Base-by-base conservation (phyloP, 2,888 invertebrate species). In the Agrochola lychnidis region DNA sequence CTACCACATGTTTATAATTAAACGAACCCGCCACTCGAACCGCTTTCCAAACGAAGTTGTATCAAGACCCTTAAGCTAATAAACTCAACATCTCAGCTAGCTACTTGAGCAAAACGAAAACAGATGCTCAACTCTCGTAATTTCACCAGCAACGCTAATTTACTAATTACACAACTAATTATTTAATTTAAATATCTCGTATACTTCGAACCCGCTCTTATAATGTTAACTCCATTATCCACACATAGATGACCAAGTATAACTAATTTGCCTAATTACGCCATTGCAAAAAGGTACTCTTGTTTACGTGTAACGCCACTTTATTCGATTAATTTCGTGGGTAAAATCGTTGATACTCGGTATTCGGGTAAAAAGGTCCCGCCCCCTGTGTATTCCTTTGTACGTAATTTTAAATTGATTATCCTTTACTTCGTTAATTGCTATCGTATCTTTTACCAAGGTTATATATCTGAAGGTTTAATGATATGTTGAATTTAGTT, bases 91-190 rank as follows among this genome's bases (percentile, higher is more conserved):
- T 75, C 42, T 45, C 59, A 62, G 16, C 51, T 40, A 68, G 59
- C 51, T 73, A 57, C 68, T 87, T 59, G 51, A 82, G 75, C 51
- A 51, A 81, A 86, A 70, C 66, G 67, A 81, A 83, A 88, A 80
- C 84, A 86, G 88, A 88, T 80, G 82, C 72, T 80, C 76, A 74
- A 75, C 79, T 84, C 72, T 51, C 56, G 73, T 67, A 77, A 78
- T 71, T 81, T 71, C 70, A 80, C 75, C 73, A 89, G 77, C 85
- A 64, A 69, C 73, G 79, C 78, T 85, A 81, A 89, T 89, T 89
- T 78, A 86, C 83, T 84, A 85, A 89, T 89, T 89, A 89, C 76
- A 72, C 70, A 81, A 78, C 77, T 80, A 88, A 88, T 88, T 89
- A 86, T 82, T 83, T 85, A 84, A 88, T 88, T 85, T 85, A 81